Evolutionary conservation across 2,888 invertebrate species (phyloP).

Genomic region (Meta bourneti): DNA sequence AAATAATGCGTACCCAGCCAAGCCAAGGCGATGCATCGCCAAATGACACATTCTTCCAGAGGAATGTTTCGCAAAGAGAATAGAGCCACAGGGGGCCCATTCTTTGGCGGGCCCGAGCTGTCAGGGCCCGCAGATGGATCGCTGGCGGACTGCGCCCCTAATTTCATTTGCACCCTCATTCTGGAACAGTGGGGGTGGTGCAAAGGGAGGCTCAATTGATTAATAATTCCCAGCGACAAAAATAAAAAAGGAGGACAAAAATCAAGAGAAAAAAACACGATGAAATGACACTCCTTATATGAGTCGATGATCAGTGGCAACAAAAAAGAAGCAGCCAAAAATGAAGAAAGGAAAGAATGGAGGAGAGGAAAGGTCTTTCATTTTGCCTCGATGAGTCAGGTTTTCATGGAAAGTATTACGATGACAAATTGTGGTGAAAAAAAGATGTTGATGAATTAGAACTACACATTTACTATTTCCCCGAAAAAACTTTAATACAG

Average conservation of each 20-base stretch:
- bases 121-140: conserved; percentile 74
- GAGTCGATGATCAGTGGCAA: conserved; percentile 61
- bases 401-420: conserved; percentile 32
- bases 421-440: conserved; percentile 20
- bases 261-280: conserved; percentile 30
- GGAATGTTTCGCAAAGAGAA: conserved; percentile 62
- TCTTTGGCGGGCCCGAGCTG: conserved; percentile 64
- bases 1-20: no score
- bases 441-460: conserved; percentile 1
- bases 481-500: background rate
- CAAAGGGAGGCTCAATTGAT: conserved; percentile 67
- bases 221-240: conserved; percentile 71
- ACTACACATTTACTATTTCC: background rate
- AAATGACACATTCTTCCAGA: conserved; percentile 17
- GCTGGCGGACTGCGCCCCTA: conserved; percentile 68
- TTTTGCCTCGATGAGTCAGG: conserved; percentile 35
- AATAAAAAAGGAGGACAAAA: conserved; percentile 42
- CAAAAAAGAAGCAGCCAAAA: background rate
- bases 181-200: conserved; percentile 32
- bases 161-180: conserved; percentile 74
- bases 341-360: conserved; percentile 23
- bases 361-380: conserved; percentile 45
- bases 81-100: conserved; percentile 61
- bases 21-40: conserved; percentile 18
- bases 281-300: conserved; percentile 71